These are phyloP conservation scores for Atractosteus spatula DNA, from an alignment of 2,113 vertebrate species.

Conservation along the genomic window DNA sequence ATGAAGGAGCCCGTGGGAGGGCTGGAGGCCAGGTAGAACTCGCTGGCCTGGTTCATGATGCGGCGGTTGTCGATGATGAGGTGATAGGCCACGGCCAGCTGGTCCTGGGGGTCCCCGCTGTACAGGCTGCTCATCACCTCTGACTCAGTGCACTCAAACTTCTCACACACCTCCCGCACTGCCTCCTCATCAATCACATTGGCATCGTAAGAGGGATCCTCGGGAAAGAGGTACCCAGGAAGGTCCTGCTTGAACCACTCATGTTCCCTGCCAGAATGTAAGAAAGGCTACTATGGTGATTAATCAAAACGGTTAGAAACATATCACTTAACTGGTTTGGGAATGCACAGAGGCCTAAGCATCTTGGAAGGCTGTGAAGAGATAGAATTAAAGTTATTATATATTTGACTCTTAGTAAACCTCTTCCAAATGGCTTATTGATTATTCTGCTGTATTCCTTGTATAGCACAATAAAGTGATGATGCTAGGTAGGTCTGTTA, in stretches of 20 bases:
- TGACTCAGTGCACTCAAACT: slow-evolving; percentile 89
- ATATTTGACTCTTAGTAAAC: too few relatives aligned
- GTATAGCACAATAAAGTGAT: too few relatives aligned
- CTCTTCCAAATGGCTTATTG: too few relatives aligned
- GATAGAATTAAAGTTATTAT: too few relatives aligned
- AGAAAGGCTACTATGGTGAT: not conserved
- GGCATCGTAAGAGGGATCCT: slow-evolving; percentile 90
- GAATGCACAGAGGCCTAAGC: too few relatives aligned
- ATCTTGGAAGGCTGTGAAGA: too few relatives aligned
- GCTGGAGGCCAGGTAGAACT: slow-evolving; percentile 97
- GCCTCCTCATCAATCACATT: slow-evolving; percentile 91
- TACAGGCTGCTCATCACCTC: slow-evolving; percentile 92
- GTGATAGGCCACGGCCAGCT: slow-evolving; percentile 93
- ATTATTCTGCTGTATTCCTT: too few relatives aligned
- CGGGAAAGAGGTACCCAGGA: slow-evolving; percentile 92
- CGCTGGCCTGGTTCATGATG: slow-evolving; percentile 98
- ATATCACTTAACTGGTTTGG: too few relatives aligned
- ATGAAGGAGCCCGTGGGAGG: slow-evolving; percentile 92
- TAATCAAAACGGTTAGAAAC: not conserved
- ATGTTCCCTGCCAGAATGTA: slow-evolving; percentile 73
- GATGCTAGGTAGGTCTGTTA: too few relatives aligned
- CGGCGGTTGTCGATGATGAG: slow-evolving; percentile 96
- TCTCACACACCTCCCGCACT: slow-evolving; percentile 92
- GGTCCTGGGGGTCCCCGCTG: slow-evolving; percentile 95
- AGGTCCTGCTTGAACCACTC: slow-evolving; percentile 98